Evolutionary conservation across 2,797 vertebrate genomes (phyloP), one percentile per base, ranked within the genome.

Genomic region (Siniperca undulata): DNA sequence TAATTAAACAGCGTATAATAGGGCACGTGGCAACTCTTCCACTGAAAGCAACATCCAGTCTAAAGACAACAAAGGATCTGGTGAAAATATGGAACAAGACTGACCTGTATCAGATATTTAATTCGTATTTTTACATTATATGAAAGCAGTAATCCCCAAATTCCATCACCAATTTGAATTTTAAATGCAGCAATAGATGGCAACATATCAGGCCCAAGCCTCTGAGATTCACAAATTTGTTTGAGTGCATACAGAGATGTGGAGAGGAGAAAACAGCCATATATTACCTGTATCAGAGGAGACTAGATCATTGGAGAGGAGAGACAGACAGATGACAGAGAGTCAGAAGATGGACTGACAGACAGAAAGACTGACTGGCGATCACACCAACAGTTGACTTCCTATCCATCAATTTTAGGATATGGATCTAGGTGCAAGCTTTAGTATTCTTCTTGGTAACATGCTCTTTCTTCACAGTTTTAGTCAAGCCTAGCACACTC

Each of bases 241-340:
- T 69, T 82, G 62, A 75, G 62, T 68, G 74, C 69, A 85, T 78
- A 82, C 66, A 88, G 59, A 83, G 78, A 88, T 80, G 84, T 90
- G 78, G 40, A 90, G 85, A 91, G 74, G 81, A 92, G 80, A 92
- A 89, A 92, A 94, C 83, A 91, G 75, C 53, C 74, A 82, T 92
- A 82, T 72, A 92, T 97, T 97, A 97, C 96, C 97, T 98, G 96
- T 91, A 93, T 97, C 97, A 95, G 97, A 96, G 93, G 97, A 95
- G 93, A 97, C 96, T 97, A 97, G 89, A 92, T 71, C 92, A 94
- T 93, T 75, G 95, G 91, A 92, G 92, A 95, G 87, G 66, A 96
- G 91, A 95, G 93, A 95, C 91, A 94, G 89, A 95, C 91, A 95
- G 89, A 94, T 81, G 77, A 95, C 90, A 93, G 84, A 95, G 92